Base-by-base conservation (phyloP, 2,797 vertebrate species). In the Novumbra hubbsi region DNA sequence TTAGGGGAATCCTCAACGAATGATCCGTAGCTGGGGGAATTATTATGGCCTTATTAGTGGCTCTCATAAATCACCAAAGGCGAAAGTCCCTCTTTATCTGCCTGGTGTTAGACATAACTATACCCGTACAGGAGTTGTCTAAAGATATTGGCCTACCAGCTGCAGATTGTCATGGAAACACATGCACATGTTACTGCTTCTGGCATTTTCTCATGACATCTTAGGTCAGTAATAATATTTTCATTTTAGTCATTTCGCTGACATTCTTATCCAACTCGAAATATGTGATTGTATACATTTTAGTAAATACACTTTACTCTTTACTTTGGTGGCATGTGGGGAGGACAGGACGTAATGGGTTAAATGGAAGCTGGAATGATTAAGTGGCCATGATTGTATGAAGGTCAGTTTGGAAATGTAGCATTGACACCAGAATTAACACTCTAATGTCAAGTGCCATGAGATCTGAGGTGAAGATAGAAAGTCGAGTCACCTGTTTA, bases 21-120 rank as follows among this genome's bases (percentile, higher is more conserved):
- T 49, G 38, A 68, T 27, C 1, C 6, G 28, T 49, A 49, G 74
- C 76, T 81, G 73, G 82, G 19, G 19, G 72, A 71, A 66, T 28
- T 41, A 75, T 38, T 38, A 38, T 7, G 8, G 4, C 34, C 34
- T 38, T 38, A 38, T 27, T 41, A 77, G 55, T 74, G 69, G 16
- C 0, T 79, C 78, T 73, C 68, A 71, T 88, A 82, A 80, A 84
- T 83, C 75, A 80, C 57, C n/a, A n/a, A 68, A 77, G 85, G 78
- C 87, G 80, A 83, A 86, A 84, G 80, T 49, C 52, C 16, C 55
- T 34, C 19, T 66, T 73, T 78, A 76, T 87, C 77, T 55, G 70
- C 67, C 72, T 68, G 70, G 70, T 72, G 68, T 30, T 41, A 57
- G 75, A 69, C 80, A 76, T 78, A 80, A 76, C 81, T 71, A 82